Evolutionary conservation across 2,113 vertebrate species (phyloP).

Genomic region (Emydocephalus ijimae): DNA sequence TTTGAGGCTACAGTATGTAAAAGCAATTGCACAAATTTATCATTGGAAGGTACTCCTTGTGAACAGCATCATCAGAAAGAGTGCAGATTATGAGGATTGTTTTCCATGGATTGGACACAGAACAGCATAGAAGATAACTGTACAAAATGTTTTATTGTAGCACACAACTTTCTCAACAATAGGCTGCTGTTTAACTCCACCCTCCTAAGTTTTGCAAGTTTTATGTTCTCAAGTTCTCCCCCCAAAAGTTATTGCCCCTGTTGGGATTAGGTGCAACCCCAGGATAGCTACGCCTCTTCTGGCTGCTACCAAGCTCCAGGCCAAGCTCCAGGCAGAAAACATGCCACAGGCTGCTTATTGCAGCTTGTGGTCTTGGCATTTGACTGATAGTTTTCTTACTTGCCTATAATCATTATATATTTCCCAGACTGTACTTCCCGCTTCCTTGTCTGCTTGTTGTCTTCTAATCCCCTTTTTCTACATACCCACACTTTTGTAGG

Average conservation of each 20-base stretch:
- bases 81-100: background rate
- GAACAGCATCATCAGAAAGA: background rate
- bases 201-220: background rate
- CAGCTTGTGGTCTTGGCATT: background rate
- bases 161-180: background rate
- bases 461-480: background rate
- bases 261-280: background rate
- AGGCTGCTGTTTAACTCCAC: background rate
- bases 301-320: background rate
- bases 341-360: background rate
- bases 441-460: background rate
- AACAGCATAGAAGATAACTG: background rate
- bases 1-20: background rate
- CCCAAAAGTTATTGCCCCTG: background rate
- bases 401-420: background rate
- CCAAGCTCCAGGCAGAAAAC: background rate
- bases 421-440: background rate
- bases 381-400: background rate
- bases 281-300: background rate
- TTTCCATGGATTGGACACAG: background rate
- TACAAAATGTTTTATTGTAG: background rate
- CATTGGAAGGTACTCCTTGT: background rate
- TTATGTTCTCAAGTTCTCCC: no score
- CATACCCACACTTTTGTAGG: background rate
- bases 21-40: background rate